These are phyloP conservation scores for Azemiops feae DNA, from an alignment of 2,113 vertebrate species.

Conservation along the genomic window DNA sequence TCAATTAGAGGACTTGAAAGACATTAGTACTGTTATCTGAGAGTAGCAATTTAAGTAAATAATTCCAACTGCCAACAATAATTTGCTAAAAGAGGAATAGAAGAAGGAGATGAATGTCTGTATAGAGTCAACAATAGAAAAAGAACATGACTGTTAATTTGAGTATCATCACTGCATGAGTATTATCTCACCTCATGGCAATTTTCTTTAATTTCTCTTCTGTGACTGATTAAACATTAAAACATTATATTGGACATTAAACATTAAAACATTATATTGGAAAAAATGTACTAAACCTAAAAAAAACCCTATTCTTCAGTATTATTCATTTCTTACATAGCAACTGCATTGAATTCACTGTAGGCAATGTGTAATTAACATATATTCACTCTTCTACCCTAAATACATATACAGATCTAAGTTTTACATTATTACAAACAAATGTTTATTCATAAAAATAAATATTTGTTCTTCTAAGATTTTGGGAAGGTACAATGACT, in stretches of 20 bases:
- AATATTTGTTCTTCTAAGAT: background rate
- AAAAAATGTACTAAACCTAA: background rate
- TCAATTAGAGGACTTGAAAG: too few species aligned
- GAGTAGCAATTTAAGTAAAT: background rate
- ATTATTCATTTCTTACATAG: background rate
- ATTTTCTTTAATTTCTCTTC: background rate
- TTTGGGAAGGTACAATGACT: background rate
- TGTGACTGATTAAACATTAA: background rate
- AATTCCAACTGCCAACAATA: background rate
- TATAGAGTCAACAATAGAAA: background rate
- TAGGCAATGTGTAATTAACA: background rate
- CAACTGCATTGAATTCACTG: background rate
- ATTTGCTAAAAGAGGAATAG: background rate
- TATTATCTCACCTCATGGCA: background rate
- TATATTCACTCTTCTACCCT: background rate
- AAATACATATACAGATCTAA: background rate
- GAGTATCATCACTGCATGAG: background rate
- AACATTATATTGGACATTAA: background rate
- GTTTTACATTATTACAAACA: background rate
- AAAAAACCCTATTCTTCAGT: background rate
- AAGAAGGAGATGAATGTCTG: background rate
- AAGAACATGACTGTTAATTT: background rate
- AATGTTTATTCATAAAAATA: background rate
- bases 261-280: background rate
- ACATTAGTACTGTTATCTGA: background rate